Base-by-base conservation (phyloP, 2,888 invertebrate species). In the Xestia xanthographa region DNA sequence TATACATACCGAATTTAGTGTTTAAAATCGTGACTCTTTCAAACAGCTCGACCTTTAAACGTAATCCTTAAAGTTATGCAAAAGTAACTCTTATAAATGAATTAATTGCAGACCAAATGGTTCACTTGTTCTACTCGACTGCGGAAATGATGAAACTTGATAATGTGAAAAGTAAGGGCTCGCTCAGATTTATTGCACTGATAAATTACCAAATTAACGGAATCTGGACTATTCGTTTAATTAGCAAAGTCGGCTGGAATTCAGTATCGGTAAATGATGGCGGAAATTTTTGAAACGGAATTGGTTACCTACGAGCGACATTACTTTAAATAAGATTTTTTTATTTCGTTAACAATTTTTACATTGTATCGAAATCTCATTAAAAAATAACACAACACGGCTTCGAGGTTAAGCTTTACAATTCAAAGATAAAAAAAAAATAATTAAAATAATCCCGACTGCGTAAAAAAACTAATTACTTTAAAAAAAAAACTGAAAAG, bases 81-180 rank as follows among this genome's bases (percentile, higher is more conserved):
- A 60, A 50, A 58, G 34, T 63, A 60, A 67, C 66, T 56, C 45
- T 67, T 45, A 53, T 65, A 72, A 81, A 79, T 63, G 38, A 63
- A 75, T 78, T 71, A 60, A 80, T 83, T 71, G 38, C 74, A 68
- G 29, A 50, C 70, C 56, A 66, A 81, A 68, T 70, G 70, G 65
- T 71, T 65, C 71, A 43, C 56, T 81, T 70, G 71, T 71, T 66
- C 60, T 45, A 50, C 17, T 62, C 58, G n/a, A 69, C 53, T 29
- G 43, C 68, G 76, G 79, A 84, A 84, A 86, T 84, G 56, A 84
- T 82, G 65, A 84, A 87, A 84, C 76, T 87, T 81, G 79, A 84
- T 84, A 86, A 87, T 81, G 80, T 76, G 83, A 78, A 86, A 87
- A 87, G 84, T 84, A 76, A 78, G 67, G 41, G 76, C 69, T 66